Evolutionary conservation across 2,113 vertebrate genomes (phyloP).

Genomic region (Nothocercus nigrocapillus): DNA sequence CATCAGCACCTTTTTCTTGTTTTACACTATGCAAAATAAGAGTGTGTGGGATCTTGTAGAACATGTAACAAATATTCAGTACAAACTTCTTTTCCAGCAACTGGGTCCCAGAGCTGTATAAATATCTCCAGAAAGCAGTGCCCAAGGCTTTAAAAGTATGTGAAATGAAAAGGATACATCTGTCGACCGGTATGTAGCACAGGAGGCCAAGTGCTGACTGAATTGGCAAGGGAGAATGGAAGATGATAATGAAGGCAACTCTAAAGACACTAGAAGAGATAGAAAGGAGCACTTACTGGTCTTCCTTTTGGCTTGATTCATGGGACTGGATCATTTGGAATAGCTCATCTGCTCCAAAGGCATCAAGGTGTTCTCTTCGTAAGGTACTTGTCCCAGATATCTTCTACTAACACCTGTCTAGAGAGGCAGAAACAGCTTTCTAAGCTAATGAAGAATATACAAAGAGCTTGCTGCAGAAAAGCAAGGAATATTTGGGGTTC

Average conservation of each 20-base stretch:
- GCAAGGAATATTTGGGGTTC: constrained; percentile 17
- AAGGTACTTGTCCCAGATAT: background rate
- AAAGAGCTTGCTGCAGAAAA: constrained; percentile 21
- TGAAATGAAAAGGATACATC: constrained; percentile 65
- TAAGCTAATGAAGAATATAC: constrained; percentile 45
- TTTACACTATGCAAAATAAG: constrained; percentile 34
- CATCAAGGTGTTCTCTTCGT: constrained; percentile 34
- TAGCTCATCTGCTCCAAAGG: background rate
- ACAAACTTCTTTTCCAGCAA: constrained; percentile 61
- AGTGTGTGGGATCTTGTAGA: constrained; percentile 50
- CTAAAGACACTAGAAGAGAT: constrained; percentile 51
- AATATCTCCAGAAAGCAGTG: constrained; percentile 56
- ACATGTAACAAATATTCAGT: constrained; percentile 63
- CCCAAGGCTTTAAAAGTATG: constrained; percentile 55
- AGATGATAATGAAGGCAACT: constrained; percentile 47
- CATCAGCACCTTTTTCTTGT: background rate
- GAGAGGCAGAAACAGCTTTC: constrained; percentile 40
- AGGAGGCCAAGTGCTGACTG: constrained; percentile 50
- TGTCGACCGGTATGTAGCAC: constrained; percentile 32
- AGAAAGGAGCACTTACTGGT: constrained; percentile 38
- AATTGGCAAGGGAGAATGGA: constrained; percentile 40
- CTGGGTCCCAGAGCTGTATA: constrained; percentile 38
- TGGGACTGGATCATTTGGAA: background rate
- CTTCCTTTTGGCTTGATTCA: constrained; percentile 35
- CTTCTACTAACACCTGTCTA: constrained; percentile 11